Evolutionary conservation across 2,797 vertebrate genomes (phyloP).

Genomic region (Gymnoscopelus microlampas): DNA sequence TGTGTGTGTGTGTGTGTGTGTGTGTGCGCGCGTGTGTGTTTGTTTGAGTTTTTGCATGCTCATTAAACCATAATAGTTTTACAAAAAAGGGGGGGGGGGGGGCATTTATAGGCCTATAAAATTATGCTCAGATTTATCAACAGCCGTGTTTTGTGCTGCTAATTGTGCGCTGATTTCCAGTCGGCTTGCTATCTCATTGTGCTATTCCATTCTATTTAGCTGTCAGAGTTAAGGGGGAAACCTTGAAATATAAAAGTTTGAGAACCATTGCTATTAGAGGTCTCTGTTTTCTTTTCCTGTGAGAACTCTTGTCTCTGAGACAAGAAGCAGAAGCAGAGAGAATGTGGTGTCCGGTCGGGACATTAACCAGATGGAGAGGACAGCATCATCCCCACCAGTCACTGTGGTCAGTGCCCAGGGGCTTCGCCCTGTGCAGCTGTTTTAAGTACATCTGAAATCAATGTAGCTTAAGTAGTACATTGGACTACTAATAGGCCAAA

Average conservation of each 20-base stretch:
- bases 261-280: no score
- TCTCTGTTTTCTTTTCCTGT: constrained; percentile 21
- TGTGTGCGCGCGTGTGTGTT: no score
- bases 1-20: neutral
- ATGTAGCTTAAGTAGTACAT: neutral
- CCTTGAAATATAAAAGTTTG: no score
- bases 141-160: no score
- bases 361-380: constrained; percentile 70
- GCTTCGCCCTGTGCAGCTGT: no score
- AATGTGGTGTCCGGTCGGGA: constrained; percentile 72
- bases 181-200: no score
- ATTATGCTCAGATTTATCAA: no score
- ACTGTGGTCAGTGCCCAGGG: no score
- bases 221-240: neutral
- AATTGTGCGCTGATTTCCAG: no score
- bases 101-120: no score
- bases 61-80: neutral
- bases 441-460: no score
- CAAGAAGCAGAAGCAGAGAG: constrained; percentile 73
- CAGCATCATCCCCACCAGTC: constrained; percentile 33
- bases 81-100: neutral
- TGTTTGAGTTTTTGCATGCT: neutral
- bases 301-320: constrained; percentile 64
- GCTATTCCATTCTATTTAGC: neutral
- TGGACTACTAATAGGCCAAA: neutral